Evolutionary conservation across 1,140 invertebrate genomes (phyloP).

Genomic region (Ridgeia piscesae): DNA sequence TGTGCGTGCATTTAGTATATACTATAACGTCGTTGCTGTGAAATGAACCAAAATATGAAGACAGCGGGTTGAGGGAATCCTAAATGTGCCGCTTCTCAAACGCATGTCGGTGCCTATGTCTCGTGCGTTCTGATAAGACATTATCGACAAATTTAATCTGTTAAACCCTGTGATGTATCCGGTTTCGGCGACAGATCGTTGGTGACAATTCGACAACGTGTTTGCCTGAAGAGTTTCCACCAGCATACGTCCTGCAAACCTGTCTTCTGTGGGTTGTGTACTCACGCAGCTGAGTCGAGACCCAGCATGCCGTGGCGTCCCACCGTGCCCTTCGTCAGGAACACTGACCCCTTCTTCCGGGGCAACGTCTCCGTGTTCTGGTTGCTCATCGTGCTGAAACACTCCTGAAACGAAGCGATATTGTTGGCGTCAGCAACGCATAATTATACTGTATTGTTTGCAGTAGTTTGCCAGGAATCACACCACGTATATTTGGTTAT

Average conservation of each 20-base stretch:
- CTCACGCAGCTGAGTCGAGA: constrained; percentile 13
- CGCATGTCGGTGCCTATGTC: too few relatives aligned
- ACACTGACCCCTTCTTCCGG: constrained; percentile 23
- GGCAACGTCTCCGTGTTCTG: constrained; percentile 25
- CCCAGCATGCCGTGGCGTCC: constrained; percentile 15
- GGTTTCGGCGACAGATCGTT: not conserved
- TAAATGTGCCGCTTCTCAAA: too few relatives aligned
- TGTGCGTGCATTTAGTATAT: not conserved
- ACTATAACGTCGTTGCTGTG: not conserved
- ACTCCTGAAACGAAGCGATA: constrained; percentile 15
- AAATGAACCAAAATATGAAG: not conserved
- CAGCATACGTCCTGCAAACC: not conserved
- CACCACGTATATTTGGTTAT: too few relatives aligned
- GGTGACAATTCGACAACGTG: not conserved
- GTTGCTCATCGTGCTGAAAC: constrained; percentile 24
- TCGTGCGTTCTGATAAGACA: too few relatives aligned
- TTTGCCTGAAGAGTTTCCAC: not conserved
- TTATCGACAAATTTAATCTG: not conserved
- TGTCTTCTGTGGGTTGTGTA: not conserved
- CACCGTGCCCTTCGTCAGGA: constrained; percentile 22
- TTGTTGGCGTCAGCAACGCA: too few relatives aligned
- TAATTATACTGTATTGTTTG: too few relatives aligned
- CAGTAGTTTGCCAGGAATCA: not conserved
- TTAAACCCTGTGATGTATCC: not conserved
- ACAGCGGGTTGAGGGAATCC: too few relatives aligned